Percentiles rank a stretch among this genome's conserved stretches.
These are phyloP conservation scores for Globicephala melas DNA, from an alignment of 2,113 vertebrate species.

Conservation along the genomic window DNA sequence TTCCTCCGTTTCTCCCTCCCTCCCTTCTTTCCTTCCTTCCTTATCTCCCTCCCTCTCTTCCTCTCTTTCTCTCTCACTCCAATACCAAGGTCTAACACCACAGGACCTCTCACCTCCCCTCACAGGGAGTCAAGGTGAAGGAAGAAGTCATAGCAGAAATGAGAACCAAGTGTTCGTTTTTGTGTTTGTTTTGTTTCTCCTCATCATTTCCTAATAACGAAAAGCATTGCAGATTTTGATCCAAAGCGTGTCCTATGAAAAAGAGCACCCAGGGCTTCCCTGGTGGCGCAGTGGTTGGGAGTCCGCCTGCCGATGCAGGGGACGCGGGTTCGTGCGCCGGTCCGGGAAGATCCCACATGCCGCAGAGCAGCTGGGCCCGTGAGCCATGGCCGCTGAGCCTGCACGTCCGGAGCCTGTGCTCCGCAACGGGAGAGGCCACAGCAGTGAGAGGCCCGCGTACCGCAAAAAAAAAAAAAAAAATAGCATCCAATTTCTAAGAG, in stretches of 20 bases:
- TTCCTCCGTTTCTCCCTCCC: neutral
- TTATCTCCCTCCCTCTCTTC: rapidly evolving
- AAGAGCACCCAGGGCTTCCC: neutral
- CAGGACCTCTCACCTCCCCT: neutral
- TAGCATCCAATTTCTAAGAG: neutral
- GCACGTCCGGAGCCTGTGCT: too few species aligned
- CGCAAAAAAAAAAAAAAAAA: too few species aligned
- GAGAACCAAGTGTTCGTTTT: neutral
- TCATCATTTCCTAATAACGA: neutral
- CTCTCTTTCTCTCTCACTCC: rapidly evolving
- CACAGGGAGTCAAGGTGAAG: neutral
- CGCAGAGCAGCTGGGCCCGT: too few species aligned
- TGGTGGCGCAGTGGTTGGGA: too few species aligned
- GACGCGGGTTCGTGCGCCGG: too few species aligned
- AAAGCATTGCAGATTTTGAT: neutral
- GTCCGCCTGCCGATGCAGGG: too few species aligned
- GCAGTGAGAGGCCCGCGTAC: too few species aligned
- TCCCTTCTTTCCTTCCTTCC: rapidly evolving
- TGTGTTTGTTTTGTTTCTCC: neutral
- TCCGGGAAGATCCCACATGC: too few species aligned
- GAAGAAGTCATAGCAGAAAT: neutral
- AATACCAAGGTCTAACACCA: neutral
- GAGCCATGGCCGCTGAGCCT: too few species aligned
- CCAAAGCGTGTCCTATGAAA: neutral
- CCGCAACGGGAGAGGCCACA: too few species aligned